Evolutionary conservation across 2,888 invertebrate species (phyloP), one percentile per base, ranked within the genome.

Genomic region (Iselma pallidipennis): DNA sequence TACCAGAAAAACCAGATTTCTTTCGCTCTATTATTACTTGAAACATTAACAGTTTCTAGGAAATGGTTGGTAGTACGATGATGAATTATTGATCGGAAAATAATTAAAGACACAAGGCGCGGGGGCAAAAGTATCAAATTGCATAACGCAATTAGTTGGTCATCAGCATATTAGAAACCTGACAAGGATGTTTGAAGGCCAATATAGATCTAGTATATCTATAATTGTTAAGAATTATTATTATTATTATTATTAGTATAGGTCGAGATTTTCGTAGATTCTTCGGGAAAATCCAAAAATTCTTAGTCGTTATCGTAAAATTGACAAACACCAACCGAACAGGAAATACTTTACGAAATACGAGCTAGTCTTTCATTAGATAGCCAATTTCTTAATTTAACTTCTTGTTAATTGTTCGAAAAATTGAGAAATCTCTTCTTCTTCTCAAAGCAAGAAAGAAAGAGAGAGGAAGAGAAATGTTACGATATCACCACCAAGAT

Each of bases 161-260:
- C 37, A 28, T 61, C 52, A 45, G 58, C 49, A 55, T 49, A 61
- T 65, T 61, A 58, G 65, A 65, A 65, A 61, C 61, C 59, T 9
- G 6, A 31, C 49, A 55, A 55, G 56, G 56, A 28, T 42, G 26
- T n/a, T 5, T 26, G 55, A 51, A 61, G 61, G 55, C 54, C 54
- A 48, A 33, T 50, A 48, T 49, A 56, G 31, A 52, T 56, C 28
- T 21, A 57, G 31, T 48, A 19, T 29, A 49, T 21, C 49, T 31
- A 16, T 37, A 37, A 14, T 14, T 4, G 14, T n/a, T n/a, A n/a
- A n/a, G n/a, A n/a, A n/a, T n/a, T n/a, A n/a, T n/a, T n/a, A n/a
- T n/a, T n/a, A n/a, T n/a, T n/a, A n/a, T n/a, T n/a, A n/a, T n/a
- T n/a, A n/a, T n/a, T n/a, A n/a, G n/a, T n/a, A n/a, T n/a, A n/a